phyloP scores from a whole-genome alignment of 2,113 vertebrate genomes.

The Mugil cephalus region DNA sequence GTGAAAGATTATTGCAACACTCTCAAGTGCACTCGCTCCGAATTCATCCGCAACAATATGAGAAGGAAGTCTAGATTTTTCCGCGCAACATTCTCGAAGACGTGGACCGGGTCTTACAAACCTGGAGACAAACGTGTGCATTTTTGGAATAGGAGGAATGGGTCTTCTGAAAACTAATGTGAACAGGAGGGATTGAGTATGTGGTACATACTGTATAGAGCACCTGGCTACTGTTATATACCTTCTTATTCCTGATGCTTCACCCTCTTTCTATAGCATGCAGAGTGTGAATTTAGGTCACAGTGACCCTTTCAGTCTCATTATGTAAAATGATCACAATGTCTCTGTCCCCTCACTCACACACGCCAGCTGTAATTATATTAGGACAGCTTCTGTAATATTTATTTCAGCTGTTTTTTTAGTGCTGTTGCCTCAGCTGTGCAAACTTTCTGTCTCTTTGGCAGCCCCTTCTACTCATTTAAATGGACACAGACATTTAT shows the following conservation, averaged over 20 bases:
- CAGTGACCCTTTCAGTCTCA: slow-evolving; percentile 16
- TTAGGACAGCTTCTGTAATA: slow-evolving; percentile 34
- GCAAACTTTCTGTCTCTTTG: slow-evolving; percentile 1
- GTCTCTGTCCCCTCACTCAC: slow-evolving; percentile 8
- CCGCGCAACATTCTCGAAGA: too few relatives aligned
- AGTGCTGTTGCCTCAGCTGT: not conserved
- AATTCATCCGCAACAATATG: too few relatives aligned
- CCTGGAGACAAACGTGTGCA: too few relatives aligned
- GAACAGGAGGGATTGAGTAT: too few relatives aligned
- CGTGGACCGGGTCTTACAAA: too few relatives aligned
- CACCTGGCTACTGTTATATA: too few relatives aligned
- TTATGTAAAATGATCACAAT: slow-evolving; percentile 41
- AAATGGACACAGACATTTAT: slow-evolving; percentile 17
- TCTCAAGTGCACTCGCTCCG: too few relatives aligned
- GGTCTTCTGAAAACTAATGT: too few relatives aligned
- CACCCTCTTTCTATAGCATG: slow-evolving; percentile 21
- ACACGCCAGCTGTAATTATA: slow-evolving; percentile 28
- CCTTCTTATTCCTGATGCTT: not conserved
- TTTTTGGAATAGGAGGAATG: too few relatives aligned
- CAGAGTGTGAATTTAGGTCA: slow-evolving; percentile 17
- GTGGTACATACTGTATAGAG: too few relatives aligned
- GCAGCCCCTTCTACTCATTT: slow-evolving; percentile 12
- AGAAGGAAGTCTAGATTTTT: too few relatives aligned
- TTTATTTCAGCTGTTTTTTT: not conserved
- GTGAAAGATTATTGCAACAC: too few relatives aligned